phyloP scores from a whole-genome alignment of 2,888 invertebrate genomes.

The Cylindroiulus punctatus region DNA sequence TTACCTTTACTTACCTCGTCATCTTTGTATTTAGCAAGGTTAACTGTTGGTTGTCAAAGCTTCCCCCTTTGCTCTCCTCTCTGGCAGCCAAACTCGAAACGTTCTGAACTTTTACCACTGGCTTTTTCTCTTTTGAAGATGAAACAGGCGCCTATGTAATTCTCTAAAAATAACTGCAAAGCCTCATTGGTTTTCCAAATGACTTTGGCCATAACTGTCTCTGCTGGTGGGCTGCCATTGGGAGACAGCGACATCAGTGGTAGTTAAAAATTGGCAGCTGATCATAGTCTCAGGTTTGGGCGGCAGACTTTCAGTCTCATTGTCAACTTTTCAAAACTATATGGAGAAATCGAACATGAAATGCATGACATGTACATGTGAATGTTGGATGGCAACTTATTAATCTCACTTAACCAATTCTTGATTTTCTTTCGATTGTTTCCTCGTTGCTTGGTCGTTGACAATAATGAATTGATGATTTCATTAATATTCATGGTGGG shows the following conservation, averaged over 20 bases:
- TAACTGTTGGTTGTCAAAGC: no score
- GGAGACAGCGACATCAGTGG: neutral
- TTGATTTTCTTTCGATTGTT: no score
- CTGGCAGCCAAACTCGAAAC: neutral
- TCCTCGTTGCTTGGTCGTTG: no score
- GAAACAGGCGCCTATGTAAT: neutral
- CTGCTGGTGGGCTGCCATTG: neutral
- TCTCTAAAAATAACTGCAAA: constrained; percentile 1
- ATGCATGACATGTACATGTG: neutral
- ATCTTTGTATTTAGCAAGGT: no score
- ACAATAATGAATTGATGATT: no score
- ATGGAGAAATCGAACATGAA: neutral
- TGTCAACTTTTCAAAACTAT: neutral
- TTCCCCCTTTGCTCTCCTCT: neutral
- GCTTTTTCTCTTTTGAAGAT: neutral
- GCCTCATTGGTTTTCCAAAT: neutral
- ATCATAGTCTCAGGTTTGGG: neutral
- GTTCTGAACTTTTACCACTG: neutral
- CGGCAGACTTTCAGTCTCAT: neutral
- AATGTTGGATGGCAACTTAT: no score
- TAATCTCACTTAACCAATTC: no score
- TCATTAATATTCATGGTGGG: no score
- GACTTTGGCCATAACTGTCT: neutral
- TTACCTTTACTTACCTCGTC: neutral
- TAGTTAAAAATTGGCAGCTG: neutral